Conservation (phyloP, 1,140 invertebrate species). For the Augochlora pura region DNA sequence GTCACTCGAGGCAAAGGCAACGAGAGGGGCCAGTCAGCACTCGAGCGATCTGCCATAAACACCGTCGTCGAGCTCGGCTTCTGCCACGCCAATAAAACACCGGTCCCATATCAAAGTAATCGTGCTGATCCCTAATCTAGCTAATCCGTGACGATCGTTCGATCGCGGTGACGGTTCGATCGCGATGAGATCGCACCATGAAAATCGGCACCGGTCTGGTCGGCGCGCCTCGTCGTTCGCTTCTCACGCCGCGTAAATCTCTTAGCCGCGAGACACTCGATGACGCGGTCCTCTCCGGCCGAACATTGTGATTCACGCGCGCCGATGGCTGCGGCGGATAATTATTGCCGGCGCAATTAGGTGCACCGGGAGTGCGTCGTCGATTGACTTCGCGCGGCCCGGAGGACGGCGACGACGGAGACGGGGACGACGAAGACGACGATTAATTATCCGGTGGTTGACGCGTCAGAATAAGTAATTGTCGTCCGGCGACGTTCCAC, state of each 20-base stretch:
- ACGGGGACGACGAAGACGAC: not conserved
- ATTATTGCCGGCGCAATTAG: slow-evolving; percentile 44
- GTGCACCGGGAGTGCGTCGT: slow-evolving; percentile 11
- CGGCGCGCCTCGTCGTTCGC: slow-evolving; percentile 12
- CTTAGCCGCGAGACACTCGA: slow-evolving; percentile 9
- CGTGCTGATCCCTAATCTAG: too few species aligned
- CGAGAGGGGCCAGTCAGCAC: too few species aligned
- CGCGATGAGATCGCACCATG: not conserved
- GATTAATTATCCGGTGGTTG: slow-evolving; percentile 62
- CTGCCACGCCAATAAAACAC: not conserved
- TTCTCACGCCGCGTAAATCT: slow-evolving; percentile 17
- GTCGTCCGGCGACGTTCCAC: slow-evolving; percentile 32
- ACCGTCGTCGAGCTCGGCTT: too few species aligned
- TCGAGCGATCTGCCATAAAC: too few species aligned
- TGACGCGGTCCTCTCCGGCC: slow-evolving; percentile 14
- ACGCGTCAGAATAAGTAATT: slow-evolving; percentile 62
- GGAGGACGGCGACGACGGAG: not conserved
- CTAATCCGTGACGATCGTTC: too few species aligned
- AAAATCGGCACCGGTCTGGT: slow-evolving; percentile 1
- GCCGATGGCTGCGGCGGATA: slow-evolving; percentile 32
- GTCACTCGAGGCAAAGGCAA: too few species aligned
- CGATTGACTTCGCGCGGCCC: slow-evolving; percentile 22
- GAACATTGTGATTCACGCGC: slow-evolving; percentile 33
- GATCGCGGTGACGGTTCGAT: too few species aligned
- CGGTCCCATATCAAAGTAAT: not conserved